Percentiles rank a stretch among this genome's conserved stretches.
Evolutionary conservation across 2,797 vertebrate species (phyloP).

Genomic region (Fratercula arctica): DNA sequence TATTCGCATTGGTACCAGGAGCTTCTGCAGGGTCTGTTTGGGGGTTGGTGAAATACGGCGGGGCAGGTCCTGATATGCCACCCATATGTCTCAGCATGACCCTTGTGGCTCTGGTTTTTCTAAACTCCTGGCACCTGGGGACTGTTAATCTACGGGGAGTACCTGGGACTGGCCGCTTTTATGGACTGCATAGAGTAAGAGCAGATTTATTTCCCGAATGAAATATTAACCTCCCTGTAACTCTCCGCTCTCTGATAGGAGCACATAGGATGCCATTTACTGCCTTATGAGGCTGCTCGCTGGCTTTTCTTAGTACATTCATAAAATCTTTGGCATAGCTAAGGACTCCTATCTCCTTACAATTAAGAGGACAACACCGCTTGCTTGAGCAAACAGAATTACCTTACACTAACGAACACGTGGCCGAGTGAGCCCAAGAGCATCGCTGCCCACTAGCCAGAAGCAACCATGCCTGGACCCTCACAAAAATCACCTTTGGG

Average conservation of each 20-base stretch:
- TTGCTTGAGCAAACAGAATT: not conserved
- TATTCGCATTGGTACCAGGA: too few relatives aligned
- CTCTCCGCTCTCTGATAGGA: not conserved
- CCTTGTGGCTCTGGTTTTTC: not conserved
- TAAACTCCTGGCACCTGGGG: not conserved
- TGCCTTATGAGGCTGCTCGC: not conserved
- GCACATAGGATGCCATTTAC: not conserved
- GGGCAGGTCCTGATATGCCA: not conserved
- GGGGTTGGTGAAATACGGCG: not conserved
- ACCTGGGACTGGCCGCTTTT: not conserved
- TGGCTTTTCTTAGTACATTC: not conserved
- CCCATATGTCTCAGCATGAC: not conserved
- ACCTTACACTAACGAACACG: not conserved
- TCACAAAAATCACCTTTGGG: not conserved
- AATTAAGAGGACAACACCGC: not conserved
- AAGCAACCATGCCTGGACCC: not conserved
- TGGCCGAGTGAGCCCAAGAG: rapidly evolving
- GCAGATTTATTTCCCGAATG: not conserved
- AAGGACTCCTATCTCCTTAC: not conserved
- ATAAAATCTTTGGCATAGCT: not conserved
- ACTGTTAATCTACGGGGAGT: not conserved
- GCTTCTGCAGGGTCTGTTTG: not conserved
- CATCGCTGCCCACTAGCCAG: not conserved
- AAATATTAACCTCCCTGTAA: not conserved
- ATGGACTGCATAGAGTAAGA: not conserved